Percentiles rank a stretch among this genome's conserved stretches.
These are phyloP conservation scores for Sylvia borin DNA, from an alignment of 2,797 vertebrate genomes.

Conservation along the genomic window DNA sequence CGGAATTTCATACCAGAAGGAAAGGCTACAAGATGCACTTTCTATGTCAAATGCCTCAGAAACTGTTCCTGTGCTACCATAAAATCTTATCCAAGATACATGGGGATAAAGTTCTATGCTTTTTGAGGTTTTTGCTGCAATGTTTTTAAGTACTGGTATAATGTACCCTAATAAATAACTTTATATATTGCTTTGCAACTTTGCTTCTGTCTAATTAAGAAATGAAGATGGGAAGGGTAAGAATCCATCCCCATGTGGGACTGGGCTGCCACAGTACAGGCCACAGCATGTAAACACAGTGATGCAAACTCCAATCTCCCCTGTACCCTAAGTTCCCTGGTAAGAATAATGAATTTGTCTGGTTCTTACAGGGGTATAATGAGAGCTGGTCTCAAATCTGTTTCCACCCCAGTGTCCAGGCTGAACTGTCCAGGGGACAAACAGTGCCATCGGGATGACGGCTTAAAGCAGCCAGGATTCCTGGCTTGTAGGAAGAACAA, in stretches of 20 bases:
- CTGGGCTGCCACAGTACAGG: neutral
- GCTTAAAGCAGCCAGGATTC: neutral
- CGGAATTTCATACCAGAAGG: neutral
- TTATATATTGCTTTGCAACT: neutral
- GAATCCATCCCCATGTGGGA: neutral
- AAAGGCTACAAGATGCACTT: neutral
- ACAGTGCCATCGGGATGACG: rapidly evolving
- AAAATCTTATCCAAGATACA: neutral
- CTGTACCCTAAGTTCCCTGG: neutral
- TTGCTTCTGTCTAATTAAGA: neutral
- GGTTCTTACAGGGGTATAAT: neutral
- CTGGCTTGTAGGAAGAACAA: neutral
- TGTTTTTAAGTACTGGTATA: neutral
- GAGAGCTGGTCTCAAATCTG: neutral
- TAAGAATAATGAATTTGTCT: neutral
- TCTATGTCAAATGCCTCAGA: neutral
- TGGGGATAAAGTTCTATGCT: neutral
- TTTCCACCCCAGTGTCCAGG: neutral
- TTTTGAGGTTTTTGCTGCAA: neutral
- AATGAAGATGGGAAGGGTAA: neutral
- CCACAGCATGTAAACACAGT: neutral
- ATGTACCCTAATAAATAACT: neutral
- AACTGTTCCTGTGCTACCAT: neutral
- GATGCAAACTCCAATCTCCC: neutral
- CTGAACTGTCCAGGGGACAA: neutral